phyloP scores from a whole-genome alignment of 2,797 vertebrate species.

The Dryobates pubescens region DNA sequence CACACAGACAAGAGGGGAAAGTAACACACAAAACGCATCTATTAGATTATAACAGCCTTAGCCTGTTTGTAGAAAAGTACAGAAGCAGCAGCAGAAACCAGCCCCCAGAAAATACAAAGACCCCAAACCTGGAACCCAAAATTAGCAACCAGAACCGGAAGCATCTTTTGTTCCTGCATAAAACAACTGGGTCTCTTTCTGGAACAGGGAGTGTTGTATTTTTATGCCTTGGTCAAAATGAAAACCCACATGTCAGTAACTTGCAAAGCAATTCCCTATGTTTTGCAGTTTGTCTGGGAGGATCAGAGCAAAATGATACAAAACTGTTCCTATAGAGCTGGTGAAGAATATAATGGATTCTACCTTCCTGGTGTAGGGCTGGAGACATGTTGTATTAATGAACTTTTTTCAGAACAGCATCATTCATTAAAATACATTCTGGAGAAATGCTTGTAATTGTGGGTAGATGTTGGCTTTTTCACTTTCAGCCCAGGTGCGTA shows the following conservation, averaged over 20 bases:
- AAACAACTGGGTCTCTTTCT: neutral
- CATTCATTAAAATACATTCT: neutral
- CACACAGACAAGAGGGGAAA: no score
- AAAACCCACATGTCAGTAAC: neutral
- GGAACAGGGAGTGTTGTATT: neutral
- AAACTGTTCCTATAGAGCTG: neutral
- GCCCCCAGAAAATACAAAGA: no score
- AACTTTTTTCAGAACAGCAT: neutral
- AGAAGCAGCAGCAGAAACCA: no score
- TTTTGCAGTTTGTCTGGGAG: neutral
- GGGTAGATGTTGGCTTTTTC: neutral
- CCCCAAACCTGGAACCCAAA: no score
- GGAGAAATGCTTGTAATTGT: neutral
- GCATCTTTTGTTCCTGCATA: neutral
- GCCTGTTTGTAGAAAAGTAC: no score
- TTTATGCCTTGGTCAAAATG: neutral
- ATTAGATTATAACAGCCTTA: no score
- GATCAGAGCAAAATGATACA: neutral
- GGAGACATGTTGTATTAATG: neutral
- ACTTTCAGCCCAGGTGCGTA: neutral
- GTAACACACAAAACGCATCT: no score
- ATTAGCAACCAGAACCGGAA: no score
- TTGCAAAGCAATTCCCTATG: neutral
- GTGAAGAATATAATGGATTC: neutral
- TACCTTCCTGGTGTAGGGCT: neutral